Evolutionary conservation across 2,797 vertebrate species (phyloP).

Genomic region (Picus viridis): DNA sequence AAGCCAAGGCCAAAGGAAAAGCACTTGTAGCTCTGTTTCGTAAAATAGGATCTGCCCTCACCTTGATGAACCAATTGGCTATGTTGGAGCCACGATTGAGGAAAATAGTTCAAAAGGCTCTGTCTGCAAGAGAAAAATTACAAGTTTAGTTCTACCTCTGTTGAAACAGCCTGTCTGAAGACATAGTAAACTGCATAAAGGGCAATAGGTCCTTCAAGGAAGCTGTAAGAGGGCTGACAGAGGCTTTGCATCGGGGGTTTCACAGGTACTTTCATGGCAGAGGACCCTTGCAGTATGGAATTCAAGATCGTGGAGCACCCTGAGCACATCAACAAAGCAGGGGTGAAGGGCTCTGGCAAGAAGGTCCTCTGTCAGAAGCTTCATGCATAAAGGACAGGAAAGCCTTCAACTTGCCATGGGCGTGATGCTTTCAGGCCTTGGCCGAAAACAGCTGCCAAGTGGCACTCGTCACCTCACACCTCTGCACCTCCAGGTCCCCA

Average conservation of each 20-base stretch:
- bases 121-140: not conserved
- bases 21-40: not conserved
- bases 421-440: not conserved
- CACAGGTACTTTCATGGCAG: not conserved
- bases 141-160: not conserved
- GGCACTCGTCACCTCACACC: not conserved
- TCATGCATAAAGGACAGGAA: not conserved
- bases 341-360: not conserved
- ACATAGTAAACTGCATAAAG: not conserved
- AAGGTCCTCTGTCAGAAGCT: accelerated
- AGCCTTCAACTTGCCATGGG: not conserved
- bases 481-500: not conserved
- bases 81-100: not conserved
- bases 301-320: not conserved
- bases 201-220: not conserved
- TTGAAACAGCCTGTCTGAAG: not conserved
- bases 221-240: not conserved
- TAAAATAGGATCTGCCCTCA: conserved; percentile 4
- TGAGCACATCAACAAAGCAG: not conserved
- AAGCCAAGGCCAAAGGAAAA: not conserved
- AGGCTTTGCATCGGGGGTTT: not conserved
- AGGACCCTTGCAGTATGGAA: not conserved
- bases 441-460: not conserved
- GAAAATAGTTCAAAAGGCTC: not conserved
- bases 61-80: not conserved